Base-by-base conservation (phyloP, 2,888 invertebrate genomes). In the Megastigmus dorsalis region DNA sequence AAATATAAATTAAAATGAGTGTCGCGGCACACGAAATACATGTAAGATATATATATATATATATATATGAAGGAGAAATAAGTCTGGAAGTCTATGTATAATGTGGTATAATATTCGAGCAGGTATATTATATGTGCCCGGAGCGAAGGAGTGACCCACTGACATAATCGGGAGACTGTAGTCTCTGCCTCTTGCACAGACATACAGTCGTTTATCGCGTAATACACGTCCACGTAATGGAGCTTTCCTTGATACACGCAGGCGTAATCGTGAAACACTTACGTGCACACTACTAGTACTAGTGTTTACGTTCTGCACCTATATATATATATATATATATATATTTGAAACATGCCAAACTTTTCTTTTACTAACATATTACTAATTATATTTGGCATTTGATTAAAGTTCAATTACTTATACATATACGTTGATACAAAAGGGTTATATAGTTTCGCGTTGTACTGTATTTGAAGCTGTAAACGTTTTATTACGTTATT, bases 141-240 rank as follows among this genome's bases (percentile, higher is more conserved):
- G 10, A 33, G 10, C 7, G 13, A 28, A 43, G 30, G 10, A 43
- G 28, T 60, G 18, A 60, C 20, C 18, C 28, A 18, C 28, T 60
- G 60, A 60, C 60, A 60, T 60, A 60, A 60, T 60, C 28, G 28
- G 5, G 28, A 45, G 43, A 26, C 13, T 23, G 9, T 59, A 41
- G 20, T 41, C 41, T n/a, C n/a, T 52, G 26, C 26, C 10, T 59
- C n/a, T 15, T 26, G 9, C 5, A 26, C 5, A 13, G 7, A 18
- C 6, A 30, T 18, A 18, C 1, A 30, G 18, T 13, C 41, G 15
- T 60, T 60, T 60, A 26, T 60, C 30, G 28, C 38, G 30, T 45
- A 60, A 60, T 45, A 10, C 23, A 30, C 43, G 18, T 60, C 60
- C 60, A 43, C 45, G 10, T 60, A 43, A 60, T 60, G 30, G n/a